These are phyloP conservation scores for Nasua narica DNA, from an alignment of 2,797 vertebrate genomes.

Conservation along the genomic window DNA sequence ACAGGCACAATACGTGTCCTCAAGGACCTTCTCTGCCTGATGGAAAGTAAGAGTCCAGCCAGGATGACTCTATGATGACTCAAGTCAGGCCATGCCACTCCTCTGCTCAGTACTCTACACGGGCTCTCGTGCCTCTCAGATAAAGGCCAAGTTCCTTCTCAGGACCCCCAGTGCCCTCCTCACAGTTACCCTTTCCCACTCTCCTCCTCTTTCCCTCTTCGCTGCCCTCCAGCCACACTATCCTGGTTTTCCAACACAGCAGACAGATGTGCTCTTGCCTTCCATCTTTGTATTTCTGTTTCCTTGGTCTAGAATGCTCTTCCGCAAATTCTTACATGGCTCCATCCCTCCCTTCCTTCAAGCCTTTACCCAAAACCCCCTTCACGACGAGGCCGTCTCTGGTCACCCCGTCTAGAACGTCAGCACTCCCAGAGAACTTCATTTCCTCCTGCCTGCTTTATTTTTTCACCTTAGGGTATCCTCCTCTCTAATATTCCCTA, in stretches of 20 bases:
- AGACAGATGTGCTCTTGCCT: background rate
- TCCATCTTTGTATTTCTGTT: background rate
- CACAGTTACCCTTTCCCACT: accelerated
- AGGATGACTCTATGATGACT: background rate
- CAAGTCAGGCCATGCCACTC: background rate
- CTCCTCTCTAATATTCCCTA: background rate
- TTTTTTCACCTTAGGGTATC: background rate
- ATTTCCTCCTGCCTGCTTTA: background rate
- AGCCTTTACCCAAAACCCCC: background rate
- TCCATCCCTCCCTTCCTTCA: too few relatives aligned
- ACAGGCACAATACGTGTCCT: background rate
- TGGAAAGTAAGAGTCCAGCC: too few relatives aligned
- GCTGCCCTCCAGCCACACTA: background rate
- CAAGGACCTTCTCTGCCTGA: background rate
- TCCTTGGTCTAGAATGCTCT: background rate
- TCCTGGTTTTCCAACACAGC: background rate
- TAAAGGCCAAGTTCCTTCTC: background rate
- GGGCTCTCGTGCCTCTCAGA: background rate
- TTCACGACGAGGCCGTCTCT: background rate
- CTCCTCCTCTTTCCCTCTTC: too few relatives aligned
- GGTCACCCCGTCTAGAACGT: background rate
- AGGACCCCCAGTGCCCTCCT: too few relatives aligned
- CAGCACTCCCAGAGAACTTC: background rate
- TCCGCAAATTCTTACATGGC: background rate
- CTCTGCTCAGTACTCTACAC: background rate